Evolutionary conservation across 2,113 vertebrate genomes (phyloP), one percentile per base, ranked within the genome.

Genomic region (Leucopsar rothschildi): DNA sequence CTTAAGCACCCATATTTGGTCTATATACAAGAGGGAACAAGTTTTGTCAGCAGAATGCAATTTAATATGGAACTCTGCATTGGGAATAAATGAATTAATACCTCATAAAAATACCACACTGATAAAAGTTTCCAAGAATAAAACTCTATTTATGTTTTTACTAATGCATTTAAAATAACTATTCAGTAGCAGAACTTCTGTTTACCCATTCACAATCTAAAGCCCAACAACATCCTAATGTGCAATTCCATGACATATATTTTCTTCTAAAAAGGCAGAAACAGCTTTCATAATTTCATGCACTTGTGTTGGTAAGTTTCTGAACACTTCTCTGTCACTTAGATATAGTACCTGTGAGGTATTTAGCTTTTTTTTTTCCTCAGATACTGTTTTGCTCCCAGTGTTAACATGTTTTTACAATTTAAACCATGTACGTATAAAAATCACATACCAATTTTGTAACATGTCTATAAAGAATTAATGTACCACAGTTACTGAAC

Each of bases 241-340:
- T 52, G 73, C 92, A 88, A 92, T 81, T 91, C 71, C 44, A 87
- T 39, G 35, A 92, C 17, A 9, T 56, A 24, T 18, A 11, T 25
- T 75, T 73, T 96, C 81, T 80, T 88, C 91, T 95, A 92, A 95
- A 80, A 95, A 21, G 85, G 85, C 44, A 95, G 91, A 77, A 92
- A 70, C 63, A 94, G 87, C 52, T 65, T 96, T 91, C 70, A 40
- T 69, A 91, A 94, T 91, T 94, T 96, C 81, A 84, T 49, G 59
- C 52, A 66, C 37, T 73, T 90, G 42, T 92, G 77, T 42, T 86
- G 63, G 17, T 91, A 95, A 76, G 79, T 60, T 87, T 64, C 82
- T 69, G 70, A 91, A 40, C 16, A 89, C 77, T 83, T 92, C 35
- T 71, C 65, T 77, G 61, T 65, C 79, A 90, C 69, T 89, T 73